Percentiles rank a stretch among this genome's conserved stretches.
These are phyloP conservation scores for Anguilla megastoma DNA, from an alignment of 2,797 vertebrate genomes.

Conservation along the genomic window DNA sequence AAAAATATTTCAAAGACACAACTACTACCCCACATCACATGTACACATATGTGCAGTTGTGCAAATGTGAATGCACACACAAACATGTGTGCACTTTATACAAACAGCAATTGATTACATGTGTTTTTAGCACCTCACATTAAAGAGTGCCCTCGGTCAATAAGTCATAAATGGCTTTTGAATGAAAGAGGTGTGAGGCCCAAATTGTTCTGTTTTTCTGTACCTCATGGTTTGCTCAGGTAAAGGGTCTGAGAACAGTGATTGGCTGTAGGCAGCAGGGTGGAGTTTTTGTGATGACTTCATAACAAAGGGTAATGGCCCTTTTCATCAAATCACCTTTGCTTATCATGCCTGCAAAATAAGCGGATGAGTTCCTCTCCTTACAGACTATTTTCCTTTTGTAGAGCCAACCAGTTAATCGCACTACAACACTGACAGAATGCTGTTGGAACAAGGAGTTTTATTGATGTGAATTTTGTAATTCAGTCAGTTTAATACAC, in stretches of 20 bases:
- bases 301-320: neutral
- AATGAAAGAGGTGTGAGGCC: neutral
- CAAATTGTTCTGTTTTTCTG: neutral
- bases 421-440: neutral
- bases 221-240: neutral
- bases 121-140: neutral
- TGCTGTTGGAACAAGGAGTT: neutral
- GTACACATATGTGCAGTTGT: neutral
- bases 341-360: neutral
- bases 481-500: neutral
- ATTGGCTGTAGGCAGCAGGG: neutral
- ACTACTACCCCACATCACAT: neutral
- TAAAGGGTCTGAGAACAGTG: neutral
- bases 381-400: neutral
- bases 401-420: slow-evolving; percentile 11
- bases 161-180: neutral
- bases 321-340: neutral
- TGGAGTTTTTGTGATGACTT: neutral
- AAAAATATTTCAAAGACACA: neutral
- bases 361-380: neutral
- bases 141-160: neutral
- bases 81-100: neutral
- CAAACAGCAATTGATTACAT: slow-evolving; percentile 6
- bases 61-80: neutral
- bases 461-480: neutral